Base-by-base conservation (phyloP, 2,888 invertebrate species). In the Zhengitettix transpicula region DNA sequence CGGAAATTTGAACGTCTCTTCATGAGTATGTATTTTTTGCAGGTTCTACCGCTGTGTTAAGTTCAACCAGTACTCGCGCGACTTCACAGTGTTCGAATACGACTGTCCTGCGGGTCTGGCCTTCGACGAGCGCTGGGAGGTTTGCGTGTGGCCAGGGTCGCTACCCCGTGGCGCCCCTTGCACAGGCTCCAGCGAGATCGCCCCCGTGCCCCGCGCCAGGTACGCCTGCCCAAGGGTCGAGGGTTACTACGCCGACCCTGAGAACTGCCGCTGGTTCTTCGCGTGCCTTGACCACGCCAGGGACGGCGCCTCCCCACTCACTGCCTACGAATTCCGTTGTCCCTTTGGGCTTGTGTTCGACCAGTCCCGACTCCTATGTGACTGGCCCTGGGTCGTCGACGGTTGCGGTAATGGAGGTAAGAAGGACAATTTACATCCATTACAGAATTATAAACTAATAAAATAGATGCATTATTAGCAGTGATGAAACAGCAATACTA, bases 201-300 rank as follows among this genome's bases (percentile, higher is more conserved):
- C 85, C 0, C 87, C 88, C 0, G 85, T 86, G 0, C 82, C 86
- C 0, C 72, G 74, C 58, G 77, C 79, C 1, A 77, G 84, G 66
- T 88, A 86, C 71, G 72, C 78, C 42, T 89, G 89, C 68, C 84
- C 85, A 0, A 74, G 77, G 55, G 77, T 80, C 65, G 78, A 80
- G 72, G 81, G 88, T 61, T 89, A 86, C 70, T 88, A 84, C 69
- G 85, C 84, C 0, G 88, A 89, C 71, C 87, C 87, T 0, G 84
- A 85, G 70, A 87, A 89, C 73, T 88, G 88, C 65, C 80, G 87
- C 60, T 88, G 87, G 86, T 89, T 89, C 79, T 88, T 87, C 72
- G 87, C 88, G 40, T 89, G 89, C 68, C 74, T 85, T 60, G 85
- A 87, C 71, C 82, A 85, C 69, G 84, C 67, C 15, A 69, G 71